A percentile compares a stretch with the other conserved stretches of the same genome.
phyloP scores from a whole-genome alignment of 2,113 vertebrate species.

The Ptilonorhynchus violaceus region DNA sequence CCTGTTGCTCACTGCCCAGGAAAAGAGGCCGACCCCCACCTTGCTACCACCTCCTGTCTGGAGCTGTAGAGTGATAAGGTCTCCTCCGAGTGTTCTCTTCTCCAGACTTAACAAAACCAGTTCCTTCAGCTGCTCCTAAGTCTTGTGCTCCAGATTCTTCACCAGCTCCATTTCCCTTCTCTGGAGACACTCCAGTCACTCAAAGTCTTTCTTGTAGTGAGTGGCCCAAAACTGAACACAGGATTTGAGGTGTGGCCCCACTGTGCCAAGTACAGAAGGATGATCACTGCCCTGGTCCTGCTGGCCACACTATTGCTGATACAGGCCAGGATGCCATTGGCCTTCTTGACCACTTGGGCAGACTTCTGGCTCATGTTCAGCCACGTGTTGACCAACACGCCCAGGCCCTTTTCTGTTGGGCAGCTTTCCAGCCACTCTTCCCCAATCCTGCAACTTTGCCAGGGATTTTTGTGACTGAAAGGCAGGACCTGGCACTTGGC shows the following conservation, averaged over 20 bases:
- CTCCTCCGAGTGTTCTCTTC: not conserved
- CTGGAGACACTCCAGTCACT: not conserved
- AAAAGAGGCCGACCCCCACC: not conserved
- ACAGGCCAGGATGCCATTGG: not conserved
- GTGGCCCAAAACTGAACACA: accelerated
- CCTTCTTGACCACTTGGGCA: not conserved
- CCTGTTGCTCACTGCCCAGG: not conserved
- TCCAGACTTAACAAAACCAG: not conserved
- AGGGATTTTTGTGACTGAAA: not conserved
- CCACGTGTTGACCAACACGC: not conserved
- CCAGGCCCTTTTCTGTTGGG: accelerated
- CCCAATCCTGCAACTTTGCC: not conserved
- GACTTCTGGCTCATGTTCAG: not conserved
- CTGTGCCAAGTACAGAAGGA: accelerated
- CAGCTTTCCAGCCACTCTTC: accelerated
- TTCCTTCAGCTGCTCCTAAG: not conserved
- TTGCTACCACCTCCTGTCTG: not conserved
- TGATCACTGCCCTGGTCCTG: accelerated
- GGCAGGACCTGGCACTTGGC: not conserved
- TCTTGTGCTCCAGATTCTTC: not conserved
- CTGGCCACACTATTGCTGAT: not conserved
- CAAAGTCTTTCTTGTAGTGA: not conserved
- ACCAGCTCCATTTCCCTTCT: not conserved
- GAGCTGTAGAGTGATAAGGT: not conserved
- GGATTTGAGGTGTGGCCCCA: not conserved